Evolutionary conservation across 2,797 vertebrate species (phyloP).

Genomic region (Gymnothorax reevesii): DNA sequence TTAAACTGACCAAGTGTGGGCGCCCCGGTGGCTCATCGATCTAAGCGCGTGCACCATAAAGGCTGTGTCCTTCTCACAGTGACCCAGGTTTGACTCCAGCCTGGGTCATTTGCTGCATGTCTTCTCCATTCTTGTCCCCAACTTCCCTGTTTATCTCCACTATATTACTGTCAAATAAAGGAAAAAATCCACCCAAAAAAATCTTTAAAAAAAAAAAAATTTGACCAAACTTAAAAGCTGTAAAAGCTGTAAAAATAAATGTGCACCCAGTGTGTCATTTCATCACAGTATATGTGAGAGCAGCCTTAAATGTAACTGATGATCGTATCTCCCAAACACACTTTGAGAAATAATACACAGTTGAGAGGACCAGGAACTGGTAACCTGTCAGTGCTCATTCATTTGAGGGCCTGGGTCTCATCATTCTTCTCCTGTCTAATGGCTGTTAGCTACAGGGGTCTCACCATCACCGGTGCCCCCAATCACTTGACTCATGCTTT

Average conservation of each 20-base stretch:
- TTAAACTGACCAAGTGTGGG: background rate
- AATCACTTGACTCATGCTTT: background rate
- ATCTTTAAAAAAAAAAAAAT: too few species aligned
- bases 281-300: background rate
- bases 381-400: background rate
- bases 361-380: background rate
- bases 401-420: background rate
- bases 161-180: too few species aligned
- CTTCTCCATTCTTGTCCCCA: too few species aligned
- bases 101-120: too few species aligned
- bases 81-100: too few species aligned
- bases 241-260: background rate
- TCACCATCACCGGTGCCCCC: background rate
- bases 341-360: background rate
- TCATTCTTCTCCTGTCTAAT: background rate
- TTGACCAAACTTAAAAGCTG: too few species aligned
- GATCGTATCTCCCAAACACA: background rate
- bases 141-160: too few species aligned
- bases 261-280: background rate
- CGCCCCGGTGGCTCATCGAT: too few species aligned
- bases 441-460: background rate
- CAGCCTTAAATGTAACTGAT: background rate
- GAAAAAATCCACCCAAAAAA: too few species aligned
- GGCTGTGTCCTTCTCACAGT: too few species aligned
- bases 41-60: too few species aligned